phyloP scores from a whole-genome alignment of 2,113 vertebrate species.

The Cathartes aura region DNA sequence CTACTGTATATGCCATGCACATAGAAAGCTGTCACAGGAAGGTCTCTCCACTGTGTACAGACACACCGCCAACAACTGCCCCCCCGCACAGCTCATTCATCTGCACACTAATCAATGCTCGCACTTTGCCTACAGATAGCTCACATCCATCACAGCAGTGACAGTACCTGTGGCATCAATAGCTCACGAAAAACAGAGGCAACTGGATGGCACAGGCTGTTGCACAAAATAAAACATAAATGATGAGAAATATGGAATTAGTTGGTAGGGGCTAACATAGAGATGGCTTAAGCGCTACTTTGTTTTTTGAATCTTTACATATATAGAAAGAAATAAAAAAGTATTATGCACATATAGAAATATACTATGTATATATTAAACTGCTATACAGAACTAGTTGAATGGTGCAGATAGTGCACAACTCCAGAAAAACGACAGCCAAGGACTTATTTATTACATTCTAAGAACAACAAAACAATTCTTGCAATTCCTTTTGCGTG shows the following conservation, averaged over 20 bases:
- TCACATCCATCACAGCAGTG: slow-evolving; percentile 6
- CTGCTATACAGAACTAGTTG: neutral
- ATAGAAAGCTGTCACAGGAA: neutral
- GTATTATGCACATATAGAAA: neutral
- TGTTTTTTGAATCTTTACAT: neutral
- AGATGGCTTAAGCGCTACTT: neutral
- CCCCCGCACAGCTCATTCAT: neutral
- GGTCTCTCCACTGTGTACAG: neutral
- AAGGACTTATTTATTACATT: neutral
- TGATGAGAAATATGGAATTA: neutral
- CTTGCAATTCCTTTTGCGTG: neutral
- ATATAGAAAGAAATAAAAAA: neutral
- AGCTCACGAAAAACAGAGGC: neutral
- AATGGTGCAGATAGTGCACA: neutral
- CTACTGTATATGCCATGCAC: neutral
- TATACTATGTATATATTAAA: neutral
- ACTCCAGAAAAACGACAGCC: neutral
- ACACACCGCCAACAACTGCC: neutral
- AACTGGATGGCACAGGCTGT: neutral
- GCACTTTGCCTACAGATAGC: slow-evolving; percentile 12
- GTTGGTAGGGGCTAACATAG: neutral
- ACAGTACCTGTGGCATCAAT: neutral
- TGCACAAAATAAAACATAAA: neutral
- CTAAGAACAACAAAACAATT: neutral
- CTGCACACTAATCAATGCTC: slow-evolving; percentile 27